Evolutionary conservation across 2,888 invertebrate species (phyloP), one percentile per base, ranked within the genome.

Genomic region (Mythimna impura): DNA sequence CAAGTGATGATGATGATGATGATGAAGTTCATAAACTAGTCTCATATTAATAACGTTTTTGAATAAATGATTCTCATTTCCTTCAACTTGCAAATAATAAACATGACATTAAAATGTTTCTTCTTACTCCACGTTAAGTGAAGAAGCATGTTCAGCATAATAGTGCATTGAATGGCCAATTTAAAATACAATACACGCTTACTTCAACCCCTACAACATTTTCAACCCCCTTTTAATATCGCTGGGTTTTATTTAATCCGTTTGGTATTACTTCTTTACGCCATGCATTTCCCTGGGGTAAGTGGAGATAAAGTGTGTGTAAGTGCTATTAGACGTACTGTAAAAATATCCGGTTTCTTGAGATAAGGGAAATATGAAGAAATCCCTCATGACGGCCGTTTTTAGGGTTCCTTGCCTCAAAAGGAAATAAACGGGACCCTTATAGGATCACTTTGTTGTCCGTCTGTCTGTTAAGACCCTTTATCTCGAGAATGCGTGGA

Each of bases 141-240:
- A 68, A 12, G 54, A 78, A 78, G 17, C 61, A 20, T 65, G 82
- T 82, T 65, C 54, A 43, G 58, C 65, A 68, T 82, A 82, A 78
- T 55, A 82, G 58, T 77, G 82, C 65, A 66, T 81, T 66, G 65
- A 68, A 82, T 66, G 50, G 67, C 54, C 54, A 47, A 79, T 79
- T 81, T 67, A 71, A 58, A 81, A 57, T 61, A 65, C 77, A 76
- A 61, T 34, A 20, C 65, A 2, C n/a, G 61, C n/a, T 67, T 62
- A 71, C 61, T 67, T 65, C 54, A 63, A 55, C 78, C 79, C 67
- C 65, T 50, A 58, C 36, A 72, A 12, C 6, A 50, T 17, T 52
- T 71, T 69, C 36, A n/a, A 20, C 25, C 74, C 81, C 70, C 57
- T 76, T 68, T 80, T 78, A 77, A 77, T 82, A 77, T 63, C 47